phyloP scores from a whole-genome alignment of 2,797 vertebrate genomes.

The Emydoidea blandingii region DNA sequence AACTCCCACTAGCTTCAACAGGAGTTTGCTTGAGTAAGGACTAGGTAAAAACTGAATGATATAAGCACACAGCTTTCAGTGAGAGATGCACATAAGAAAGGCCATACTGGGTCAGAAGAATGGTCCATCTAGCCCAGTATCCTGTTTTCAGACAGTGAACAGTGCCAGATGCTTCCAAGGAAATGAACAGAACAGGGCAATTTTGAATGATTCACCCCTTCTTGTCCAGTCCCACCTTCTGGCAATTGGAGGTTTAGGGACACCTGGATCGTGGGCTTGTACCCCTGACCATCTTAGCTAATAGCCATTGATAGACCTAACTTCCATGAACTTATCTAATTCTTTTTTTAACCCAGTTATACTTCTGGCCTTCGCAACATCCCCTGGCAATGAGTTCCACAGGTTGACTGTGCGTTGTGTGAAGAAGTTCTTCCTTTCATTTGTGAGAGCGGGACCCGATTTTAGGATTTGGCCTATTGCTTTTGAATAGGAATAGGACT shows the following conservation, averaged over 20 bases:
- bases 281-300: neutral
- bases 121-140: neutral
- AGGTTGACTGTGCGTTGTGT: neutral
- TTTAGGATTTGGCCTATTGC: neutral
- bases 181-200: neutral
- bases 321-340: neutral
- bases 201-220: neutral
- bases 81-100: neutral
- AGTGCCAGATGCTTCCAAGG: neutral
- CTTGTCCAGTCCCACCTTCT: neutral
- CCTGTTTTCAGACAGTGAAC: neutral
- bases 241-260: neutral
- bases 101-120: neutral
- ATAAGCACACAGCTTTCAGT: neutral
- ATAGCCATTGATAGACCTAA: neutral
- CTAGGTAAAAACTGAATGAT: rapidly evolving
- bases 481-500: neutral
- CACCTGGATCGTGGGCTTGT: neutral
- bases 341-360: neutral
- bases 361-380: neutral
- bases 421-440: neutral
- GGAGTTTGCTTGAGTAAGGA: neutral
- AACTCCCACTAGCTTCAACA: neutral
- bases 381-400: neutral
- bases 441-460: neutral